A percentile compares a stretch with the other conserved stretches of the same genome.
These are phyloP conservation scores for Zosterops pallidus DNA, from an alignment of 2,113 vertebrate genomes.

Conservation along the genomic window DNA sequence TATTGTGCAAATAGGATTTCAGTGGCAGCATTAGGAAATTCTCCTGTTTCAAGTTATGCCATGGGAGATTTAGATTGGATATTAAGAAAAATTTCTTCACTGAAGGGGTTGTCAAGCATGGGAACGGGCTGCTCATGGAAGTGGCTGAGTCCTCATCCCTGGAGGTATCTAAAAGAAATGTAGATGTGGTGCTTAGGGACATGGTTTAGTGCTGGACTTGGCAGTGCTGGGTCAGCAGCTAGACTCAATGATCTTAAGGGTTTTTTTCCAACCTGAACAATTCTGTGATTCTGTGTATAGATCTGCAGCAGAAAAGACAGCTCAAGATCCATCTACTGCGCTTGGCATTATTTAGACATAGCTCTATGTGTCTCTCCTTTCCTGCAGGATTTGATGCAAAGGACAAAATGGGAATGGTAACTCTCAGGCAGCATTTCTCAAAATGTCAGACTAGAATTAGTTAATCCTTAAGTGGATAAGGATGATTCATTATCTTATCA, in stretches of 20 bases:
- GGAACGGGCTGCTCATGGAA: background rate
- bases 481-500: background rate
- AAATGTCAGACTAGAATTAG: background rate
- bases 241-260: background rate
- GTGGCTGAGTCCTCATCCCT: background rate
- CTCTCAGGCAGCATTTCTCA: background rate
- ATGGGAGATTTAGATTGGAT: background rate
- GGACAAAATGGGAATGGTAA: background rate
- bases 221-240: background rate
- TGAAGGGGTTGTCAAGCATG: background rate
- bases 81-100: background rate
- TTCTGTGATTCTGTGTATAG: background rate
- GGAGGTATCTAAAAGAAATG: background rate
- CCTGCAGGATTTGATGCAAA: background rate
- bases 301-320: background rate
- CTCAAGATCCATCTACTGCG: background rate
- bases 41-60: background rate
- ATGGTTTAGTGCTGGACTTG: background rate
- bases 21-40: background rate
- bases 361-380: background rate
- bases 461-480: background rate
- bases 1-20: slow-evolving; percentile 7
- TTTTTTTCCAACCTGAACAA: background rate
- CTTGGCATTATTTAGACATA: background rate
- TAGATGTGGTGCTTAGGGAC: background rate